These are phyloP conservation scores for Engraulis encrasicolus DNA, from an alignment of 2,113 vertebrate genomes.

Conservation along the genomic window DNA sequence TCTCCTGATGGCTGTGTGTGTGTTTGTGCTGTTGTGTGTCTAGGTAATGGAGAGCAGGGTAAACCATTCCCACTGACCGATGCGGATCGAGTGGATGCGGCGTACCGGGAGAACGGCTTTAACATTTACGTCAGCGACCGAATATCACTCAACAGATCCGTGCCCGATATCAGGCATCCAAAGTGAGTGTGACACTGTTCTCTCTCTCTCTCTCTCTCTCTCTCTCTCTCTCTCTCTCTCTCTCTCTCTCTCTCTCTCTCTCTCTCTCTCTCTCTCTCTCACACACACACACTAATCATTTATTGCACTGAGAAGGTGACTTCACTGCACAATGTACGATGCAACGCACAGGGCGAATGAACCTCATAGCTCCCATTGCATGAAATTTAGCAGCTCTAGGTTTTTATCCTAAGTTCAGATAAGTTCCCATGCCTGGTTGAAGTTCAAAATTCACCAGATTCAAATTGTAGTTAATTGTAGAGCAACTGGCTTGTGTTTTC, in stretches of 20 bases:
- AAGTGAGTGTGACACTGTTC: slow-evolving; percentile 76
- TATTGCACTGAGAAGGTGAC: too few relatives aligned
- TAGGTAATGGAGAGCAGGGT: slow-evolving; percentile 95
- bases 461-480: background rate
- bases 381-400: too few relatives aligned
- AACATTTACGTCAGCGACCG: slow-evolving; percentile 97
- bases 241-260: too few relatives aligned
- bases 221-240: too few relatives aligned
- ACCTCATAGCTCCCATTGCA: too few relatives aligned
- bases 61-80: slow-evolving; percentile 88
- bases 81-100: slow-evolving; percentile 88
- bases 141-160: slow-evolving; percentile 94
- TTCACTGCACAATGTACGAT: too few relatives aligned
- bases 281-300: too few relatives aligned
- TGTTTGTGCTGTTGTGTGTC: slow-evolving; percentile 37
- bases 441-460: background rate
- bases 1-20: background rate
- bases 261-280: too few relatives aligned
- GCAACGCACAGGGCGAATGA: too few relatives aligned
- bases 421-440: too few relatives aligned
- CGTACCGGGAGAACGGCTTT: slow-evolving; percentile 97
- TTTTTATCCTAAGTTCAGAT: too few relatives aligned
- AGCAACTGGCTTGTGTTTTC: background rate
- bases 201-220: too few relatives aligned
- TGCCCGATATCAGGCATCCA: slow-evolving; percentile 92